Evolutionary conservation across 2,888 invertebrate genomes (phyloP), one percentile per base, ranked within the genome.

Genomic region (Melanchra persicariae): DNA sequence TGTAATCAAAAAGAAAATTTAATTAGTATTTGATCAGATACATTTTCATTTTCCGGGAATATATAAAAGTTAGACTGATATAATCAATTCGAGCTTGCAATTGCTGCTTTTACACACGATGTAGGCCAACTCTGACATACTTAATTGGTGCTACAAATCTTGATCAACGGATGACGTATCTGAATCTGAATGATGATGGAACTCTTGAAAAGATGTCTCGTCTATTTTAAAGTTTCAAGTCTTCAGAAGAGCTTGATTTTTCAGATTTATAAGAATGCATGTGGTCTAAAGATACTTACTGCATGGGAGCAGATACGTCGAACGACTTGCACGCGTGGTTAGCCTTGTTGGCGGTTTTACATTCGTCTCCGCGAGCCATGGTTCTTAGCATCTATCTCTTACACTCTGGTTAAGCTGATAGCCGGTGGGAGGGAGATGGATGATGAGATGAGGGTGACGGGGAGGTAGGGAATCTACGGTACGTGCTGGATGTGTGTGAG

Each of bases 401-500:
- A 88, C 89, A 85, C 88, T 88, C 86, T 87, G 81, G 80, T 79
- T 87, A 86, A 87, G 89, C 89, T 87, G 91, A 84, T 87, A 66
- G 90, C 90, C 90, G 91, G 92, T 88, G 77, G 87, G 87, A 91
- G 87, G 88, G 88, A 86, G 89, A 91, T 90, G 91, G 87, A 81
- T 71, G 90, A 87, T 85, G 86, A 68, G 81, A 70, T 78, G 83
- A 80, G 69, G 76, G 24, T 51, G 71, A 10, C 58, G 63, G 70
- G 51, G 24, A 12, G 22, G 77, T 61, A 51, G 85, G 24, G 83
- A 65, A 91, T 82, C 97, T 98, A 98, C 85, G 98, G 98, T 80
- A 98, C 98, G 98, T 98, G 98, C 93, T 98, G 98, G 63, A 98
- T 96, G 91, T 97, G 97, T 62, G 98, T 98, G 60, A 98, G 97